Conservation (phyloP, 2,113 vertebrate species). For the Brachypodius melanocephalos region DNA sequence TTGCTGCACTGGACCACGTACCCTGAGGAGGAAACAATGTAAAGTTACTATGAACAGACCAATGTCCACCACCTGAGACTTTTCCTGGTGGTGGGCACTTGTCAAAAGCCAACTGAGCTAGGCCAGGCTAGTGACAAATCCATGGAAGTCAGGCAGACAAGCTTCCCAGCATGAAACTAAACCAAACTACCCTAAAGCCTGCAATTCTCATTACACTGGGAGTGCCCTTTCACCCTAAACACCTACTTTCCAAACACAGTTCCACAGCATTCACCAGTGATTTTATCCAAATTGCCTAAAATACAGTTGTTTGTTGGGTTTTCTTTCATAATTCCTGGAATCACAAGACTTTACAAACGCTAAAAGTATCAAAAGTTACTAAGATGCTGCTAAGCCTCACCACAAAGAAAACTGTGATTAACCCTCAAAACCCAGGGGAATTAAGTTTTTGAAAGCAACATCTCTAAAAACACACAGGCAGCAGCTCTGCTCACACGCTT, state of each 20-base stretch:
- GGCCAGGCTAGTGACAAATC: background rate
- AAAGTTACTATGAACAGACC: background rate
- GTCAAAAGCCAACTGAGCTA: background rate
- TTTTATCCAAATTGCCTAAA: background rate
- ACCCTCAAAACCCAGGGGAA: background rate
- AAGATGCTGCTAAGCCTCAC: background rate
- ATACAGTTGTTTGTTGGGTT: background rate
- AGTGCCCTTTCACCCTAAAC: background rate
- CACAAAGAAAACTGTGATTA: background rate
- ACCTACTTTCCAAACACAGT: background rate
- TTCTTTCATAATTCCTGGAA: background rate
- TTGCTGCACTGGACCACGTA: conserved; percentile 78
- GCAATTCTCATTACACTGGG: background rate
- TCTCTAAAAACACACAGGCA: background rate
- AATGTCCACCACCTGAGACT: background rate
- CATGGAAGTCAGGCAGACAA: background rate
- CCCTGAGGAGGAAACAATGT: conserved; percentile 66
- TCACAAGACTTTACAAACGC: background rate
- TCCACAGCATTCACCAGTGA: background rate
- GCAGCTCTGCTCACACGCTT: background rate
- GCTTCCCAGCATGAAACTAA: background rate
- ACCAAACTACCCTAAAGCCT: background rate
- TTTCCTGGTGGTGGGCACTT: background rate
- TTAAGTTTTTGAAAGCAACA: background rate
- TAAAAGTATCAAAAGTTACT: background rate